Evolutionary conservation across 1,140 invertebrate genomes (phyloP).

Genomic region (Neocloeon triangulifer): DNA sequence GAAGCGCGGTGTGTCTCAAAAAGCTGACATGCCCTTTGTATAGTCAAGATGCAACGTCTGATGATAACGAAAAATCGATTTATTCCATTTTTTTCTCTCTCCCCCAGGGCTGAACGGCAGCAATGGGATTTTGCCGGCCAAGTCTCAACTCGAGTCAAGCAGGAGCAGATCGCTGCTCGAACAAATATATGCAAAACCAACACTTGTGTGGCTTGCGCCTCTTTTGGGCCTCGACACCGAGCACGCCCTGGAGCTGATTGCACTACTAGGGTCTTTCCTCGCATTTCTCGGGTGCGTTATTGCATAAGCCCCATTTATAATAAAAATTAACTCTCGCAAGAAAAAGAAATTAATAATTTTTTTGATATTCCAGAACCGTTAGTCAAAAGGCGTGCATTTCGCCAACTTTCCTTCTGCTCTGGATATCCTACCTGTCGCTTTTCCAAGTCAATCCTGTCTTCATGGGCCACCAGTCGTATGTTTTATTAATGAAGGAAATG

Average conservation of each 20-base stretch:
- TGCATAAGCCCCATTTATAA: too few species aligned
- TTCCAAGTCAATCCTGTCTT: slow-evolving; percentile 60
- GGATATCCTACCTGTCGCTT: slow-evolving; percentile 50
- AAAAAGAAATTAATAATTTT: too few species aligned
- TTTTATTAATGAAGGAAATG: slow-evolving; percentile 6
- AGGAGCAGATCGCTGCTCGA: slow-evolving; percentile 18
- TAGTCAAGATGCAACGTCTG: too few species aligned
- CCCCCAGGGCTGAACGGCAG: slow-evolving; percentile 50
- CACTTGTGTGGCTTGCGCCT: slow-evolving; percentile 42
- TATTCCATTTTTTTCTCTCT: slow-evolving; percentile 5
- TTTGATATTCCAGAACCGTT: slow-evolving; percentile 27
- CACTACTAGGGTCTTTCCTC: slow-evolving; percentile 36
- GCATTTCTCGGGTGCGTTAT: slow-evolving; percentile 38
- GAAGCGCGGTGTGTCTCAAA: too few species aligned
- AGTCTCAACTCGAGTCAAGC: slow-evolving; percentile 29
- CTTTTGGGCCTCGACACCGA: slow-evolving; percentile 40
- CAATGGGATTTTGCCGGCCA: slow-evolving; percentile 53
- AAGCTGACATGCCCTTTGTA: too few species aligned
- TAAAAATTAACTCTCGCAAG: too few species aligned
- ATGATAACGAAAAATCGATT: too few species aligned
- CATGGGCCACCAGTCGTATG: slow-evolving; percentile 53
- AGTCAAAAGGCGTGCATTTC: slow-evolving; percentile 34
- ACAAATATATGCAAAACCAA: slow-evolving; percentile 39
- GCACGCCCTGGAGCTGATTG: slow-evolving; percentile 45
- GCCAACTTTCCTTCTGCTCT: slow-evolving; percentile 38